phyloP scores from a whole-genome alignment of 1,140 invertebrate genomes.

The Anastrepha ludens region DNA sequence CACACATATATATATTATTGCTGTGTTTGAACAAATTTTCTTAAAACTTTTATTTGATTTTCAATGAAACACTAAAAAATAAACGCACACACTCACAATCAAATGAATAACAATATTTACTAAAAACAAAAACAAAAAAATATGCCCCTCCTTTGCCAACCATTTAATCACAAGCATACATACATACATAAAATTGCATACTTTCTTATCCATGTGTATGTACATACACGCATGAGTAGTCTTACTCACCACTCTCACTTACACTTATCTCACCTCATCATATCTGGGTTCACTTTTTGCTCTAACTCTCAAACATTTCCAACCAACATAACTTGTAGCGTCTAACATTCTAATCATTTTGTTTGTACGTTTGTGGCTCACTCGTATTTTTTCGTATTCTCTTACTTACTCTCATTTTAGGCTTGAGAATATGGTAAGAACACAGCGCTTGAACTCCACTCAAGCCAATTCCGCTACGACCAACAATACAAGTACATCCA shows the following conservation, averaged over 20 bases:
- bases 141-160: not conserved
- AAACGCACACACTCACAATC: no score
- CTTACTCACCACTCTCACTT: not conserved
- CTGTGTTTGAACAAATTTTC: no score
- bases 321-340: not conserved
- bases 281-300: not conserved
- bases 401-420: conserved; percentile 62
- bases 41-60: not conserved
- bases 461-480: conserved; percentile 21
- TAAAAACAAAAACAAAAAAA: no score
- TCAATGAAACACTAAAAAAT: not conserved
- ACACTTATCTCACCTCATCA: not conserved
- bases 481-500: conserved; percentile 48
- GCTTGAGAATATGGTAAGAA: conserved; percentile 73
- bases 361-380: conserved; percentile 1
- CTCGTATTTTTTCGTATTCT: conserved; percentile 55
- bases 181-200: not conserved
- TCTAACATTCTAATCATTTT: not conserved
- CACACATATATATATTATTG: no score
- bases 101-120: no score
- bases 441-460: conserved; percentile 60
- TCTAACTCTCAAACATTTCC: not conserved
- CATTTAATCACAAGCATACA: not conserved
- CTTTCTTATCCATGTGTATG: not conserved
- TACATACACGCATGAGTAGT: not conserved